A percentile compares a stretch with the other conserved stretches of the same genome.
Evolutionary conservation across 1,140 invertebrate genomes (phyloP).

Genomic region (Thrips palmi): DNA sequence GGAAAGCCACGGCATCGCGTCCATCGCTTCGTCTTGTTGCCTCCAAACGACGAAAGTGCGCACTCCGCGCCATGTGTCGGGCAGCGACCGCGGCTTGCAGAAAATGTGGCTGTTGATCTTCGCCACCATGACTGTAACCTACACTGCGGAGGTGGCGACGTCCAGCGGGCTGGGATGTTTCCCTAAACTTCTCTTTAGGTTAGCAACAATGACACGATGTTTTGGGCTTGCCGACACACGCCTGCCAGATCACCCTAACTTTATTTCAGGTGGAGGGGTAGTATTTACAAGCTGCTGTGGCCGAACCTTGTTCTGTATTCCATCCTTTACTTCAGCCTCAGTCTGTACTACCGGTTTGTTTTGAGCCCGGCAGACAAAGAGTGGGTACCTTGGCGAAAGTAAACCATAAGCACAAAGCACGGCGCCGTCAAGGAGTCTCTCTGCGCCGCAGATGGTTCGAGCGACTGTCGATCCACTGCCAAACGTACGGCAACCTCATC

Average conservation of each 20-base stretch:
- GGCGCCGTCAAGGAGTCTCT: neutral
- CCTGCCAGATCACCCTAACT: too few relatives aligned
- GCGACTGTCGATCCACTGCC: slow-evolving; percentile 15
- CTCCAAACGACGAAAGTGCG: too few relatives aligned
- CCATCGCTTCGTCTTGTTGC: too few relatives aligned
- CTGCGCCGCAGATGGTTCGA: slow-evolving; percentile 14
- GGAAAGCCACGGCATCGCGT: too few relatives aligned
- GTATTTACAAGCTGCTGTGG: slow-evolving; percentile 31
- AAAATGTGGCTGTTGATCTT: too few relatives aligned
- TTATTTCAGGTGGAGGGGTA: slow-evolving; percentile 29
- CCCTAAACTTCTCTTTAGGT: slow-evolving; percentile 22
- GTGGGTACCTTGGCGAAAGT: slow-evolving; percentile 10
- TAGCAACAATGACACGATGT: too few relatives aligned
- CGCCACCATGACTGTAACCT: slow-evolving; percentile 27
- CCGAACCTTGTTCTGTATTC: slow-evolving; percentile 26
- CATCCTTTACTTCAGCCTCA: slow-evolving; percentile 22
- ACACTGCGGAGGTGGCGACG: slow-evolving; percentile 24
- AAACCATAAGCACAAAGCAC: neutral
- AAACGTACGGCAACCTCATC: slow-evolving; percentile 15
- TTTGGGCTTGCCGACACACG: too few relatives aligned
- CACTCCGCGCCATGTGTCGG: too few relatives aligned
- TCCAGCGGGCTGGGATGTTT: slow-evolving; percentile 22
- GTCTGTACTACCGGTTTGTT: slow-evolving; percentile 24
- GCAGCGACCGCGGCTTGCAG: too few relatives aligned
- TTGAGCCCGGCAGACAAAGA: slow-evolving; percentile 16